Base-by-base conservation (phyloP, 2,797 vertebrate genomes). In the Bucorvus abyssinicus region DNA sequence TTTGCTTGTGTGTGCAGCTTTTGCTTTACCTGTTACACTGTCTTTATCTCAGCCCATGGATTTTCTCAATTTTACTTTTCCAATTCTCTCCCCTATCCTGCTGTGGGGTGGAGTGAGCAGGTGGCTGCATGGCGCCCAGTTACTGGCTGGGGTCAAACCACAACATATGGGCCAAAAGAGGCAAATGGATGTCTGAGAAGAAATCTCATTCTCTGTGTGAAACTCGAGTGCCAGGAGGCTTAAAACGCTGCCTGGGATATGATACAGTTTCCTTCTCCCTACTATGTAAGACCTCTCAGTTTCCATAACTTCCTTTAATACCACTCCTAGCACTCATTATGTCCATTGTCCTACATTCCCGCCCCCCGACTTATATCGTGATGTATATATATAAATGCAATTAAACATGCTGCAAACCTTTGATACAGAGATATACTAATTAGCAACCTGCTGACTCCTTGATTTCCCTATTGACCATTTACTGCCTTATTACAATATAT, bases 381-480 rank as follows among this genome's bases (percentile, higher is more conserved):
- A 70, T 78, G 27, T 45, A 61, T 56, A 67, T 59, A 67, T 83
- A 71, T 24, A 82, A 75, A 75, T 77, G 47, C 91, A 90, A 55
- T 89, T 84, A 92, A 93, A 56, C 59, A 64, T 40, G 70, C 24
- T 22, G 73, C 40, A 75, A 88, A 89, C 44, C 44, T 90, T 93
- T 78, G 55, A 89, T 82, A 79, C 11, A n/a, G 75, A 96, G 67
- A 90, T 87, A 68, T 42, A 73, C 85, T 87, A 87, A 96, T 94
- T 91, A 93, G 73, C 45, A 81, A 90, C 94, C 84, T 82, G 78
- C 92, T 47, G 73, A 70, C 38, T 89, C 63, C 32, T 87, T 96
- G 22, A 93, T 95, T 97, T 97, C 95, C 90, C 90, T 52, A 10
- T 76, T 74, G 87, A 68, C 7, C 2, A 60, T 85, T 87, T 84